These are phyloP conservation scores for Hydrotaea cyrtoneurina DNA, from an alignment of 2,888 invertebrate genomes.

Conservation along the genomic window DNA sequence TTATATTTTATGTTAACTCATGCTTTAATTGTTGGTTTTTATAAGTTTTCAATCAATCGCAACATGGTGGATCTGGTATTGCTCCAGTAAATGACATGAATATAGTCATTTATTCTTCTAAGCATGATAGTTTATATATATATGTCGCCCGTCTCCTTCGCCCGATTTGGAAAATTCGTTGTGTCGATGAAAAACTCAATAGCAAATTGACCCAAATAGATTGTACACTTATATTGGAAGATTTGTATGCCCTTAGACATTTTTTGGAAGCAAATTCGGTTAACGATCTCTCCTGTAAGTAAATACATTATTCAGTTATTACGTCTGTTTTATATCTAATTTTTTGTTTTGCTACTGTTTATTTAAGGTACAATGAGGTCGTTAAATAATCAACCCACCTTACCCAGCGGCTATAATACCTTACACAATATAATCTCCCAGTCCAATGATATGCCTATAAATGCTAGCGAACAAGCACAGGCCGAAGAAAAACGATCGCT, in stretches of 20 bases:
- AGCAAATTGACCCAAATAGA: slow-evolving; percentile 87
- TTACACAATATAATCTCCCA: slow-evolving; percentile 70
- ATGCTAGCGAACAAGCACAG: slow-evolving; percentile 81
- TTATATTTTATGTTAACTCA: not conserved
- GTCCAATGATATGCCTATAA: slow-evolving; percentile 74
- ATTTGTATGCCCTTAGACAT: slow-evolving; percentile 87
- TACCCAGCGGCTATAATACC: slow-evolving; percentile 72
- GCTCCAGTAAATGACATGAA: slow-evolving; percentile 72
- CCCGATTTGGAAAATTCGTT: slow-evolving; percentile 92
- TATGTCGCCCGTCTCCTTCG: slow-evolving; percentile 93
- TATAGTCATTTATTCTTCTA: slow-evolving; percentile 85
- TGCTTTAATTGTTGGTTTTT: not conserved
- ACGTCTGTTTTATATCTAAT: not conserved
- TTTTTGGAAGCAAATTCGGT: slow-evolving; percentile 88
- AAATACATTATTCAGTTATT: not conserved
- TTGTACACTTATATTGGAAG: slow-evolving; percentile 87
- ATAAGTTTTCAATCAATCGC: slow-evolving; percentile 49
- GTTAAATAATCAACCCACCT: slow-evolving; percentile 71
- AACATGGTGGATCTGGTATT: slow-evolving; percentile 58
- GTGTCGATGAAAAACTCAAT: slow-evolving; percentile 86
- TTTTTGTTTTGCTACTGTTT: not conserved
- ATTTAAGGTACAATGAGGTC: slow-evolving; percentile 71
- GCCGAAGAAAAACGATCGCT: slow-evolving; percentile 89
- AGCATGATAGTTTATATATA: slow-evolving; percentile 96
- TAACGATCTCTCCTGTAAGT: slow-evolving; percentile 77